These are phyloP conservation scores for Tenthredo mesomela DNA, from an alignment of 2,888 invertebrate species.

Conservation along the genomic window DNA sequence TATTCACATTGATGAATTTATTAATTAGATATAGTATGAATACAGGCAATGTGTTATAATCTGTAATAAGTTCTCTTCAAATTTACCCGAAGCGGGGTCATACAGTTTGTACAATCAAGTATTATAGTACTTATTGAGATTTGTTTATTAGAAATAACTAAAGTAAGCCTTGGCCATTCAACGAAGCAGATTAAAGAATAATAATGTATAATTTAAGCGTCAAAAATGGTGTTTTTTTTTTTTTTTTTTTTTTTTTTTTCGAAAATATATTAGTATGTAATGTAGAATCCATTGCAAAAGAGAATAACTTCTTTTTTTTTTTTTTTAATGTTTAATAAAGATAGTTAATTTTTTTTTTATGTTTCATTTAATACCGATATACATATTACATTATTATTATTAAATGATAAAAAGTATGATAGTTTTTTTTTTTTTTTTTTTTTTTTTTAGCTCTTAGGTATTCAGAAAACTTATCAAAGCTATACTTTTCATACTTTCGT, in stretches of 20 bases:
- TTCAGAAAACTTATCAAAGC: constrained; percentile 23
- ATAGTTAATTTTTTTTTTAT: background rate
- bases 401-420: constrained; percentile 36
- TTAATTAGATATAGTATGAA: constrained; percentile 36
- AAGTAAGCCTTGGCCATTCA: background rate
- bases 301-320: background rate
- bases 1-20: constrained; percentile 35
- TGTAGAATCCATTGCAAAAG: constrained; percentile 17
- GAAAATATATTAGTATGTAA: constrained; percentile 4
- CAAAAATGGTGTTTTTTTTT: background rate
- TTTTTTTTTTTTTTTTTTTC: background rate
- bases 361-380: constrained; percentile 39
- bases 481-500: constrained; percentile 11
- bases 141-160: background rate
- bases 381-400: constrained; percentile 42
- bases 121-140: background rate
- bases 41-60: constrained; percentile 46
- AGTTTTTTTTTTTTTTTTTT: too few species aligned
- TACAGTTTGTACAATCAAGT: constrained; percentile 47
- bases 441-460: constrained; percentile 8
- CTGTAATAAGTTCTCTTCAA: constrained; percentile 9
- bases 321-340: background rate
- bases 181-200: background rate
- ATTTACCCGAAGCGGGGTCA: constrained; percentile 29
- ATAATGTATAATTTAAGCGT: background rate